A percentile compares a stretch with the other conserved stretches of the same genome.
Conservation (phyloP, 2,888 invertebrate genomes). For the Lepidochitona cinerea region DNA sequence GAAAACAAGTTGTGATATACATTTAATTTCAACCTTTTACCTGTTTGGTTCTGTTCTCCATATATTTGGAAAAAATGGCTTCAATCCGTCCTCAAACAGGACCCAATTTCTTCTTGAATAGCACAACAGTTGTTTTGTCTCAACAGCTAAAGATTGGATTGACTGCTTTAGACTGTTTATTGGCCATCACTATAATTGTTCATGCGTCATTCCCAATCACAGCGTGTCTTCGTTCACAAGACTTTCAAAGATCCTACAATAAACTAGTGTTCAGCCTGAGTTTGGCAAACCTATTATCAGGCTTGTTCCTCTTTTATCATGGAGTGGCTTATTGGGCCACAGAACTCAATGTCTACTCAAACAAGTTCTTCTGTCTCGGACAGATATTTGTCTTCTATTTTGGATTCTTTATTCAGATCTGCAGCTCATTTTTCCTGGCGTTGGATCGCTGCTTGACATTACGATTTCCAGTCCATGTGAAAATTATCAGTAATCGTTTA, state of each 20-base stretch:
- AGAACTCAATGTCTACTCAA: background rate
- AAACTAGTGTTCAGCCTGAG: background rate
- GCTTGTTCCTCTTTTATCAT: background rate
- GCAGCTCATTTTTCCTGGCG: background rate
- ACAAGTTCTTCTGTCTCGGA: conserved; percentile 4
- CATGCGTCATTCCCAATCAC: background rate
- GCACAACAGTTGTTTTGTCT: background rate
- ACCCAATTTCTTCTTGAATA: background rate
- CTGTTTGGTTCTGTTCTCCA: no score
- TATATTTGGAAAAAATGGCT: background rate
- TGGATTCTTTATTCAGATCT: background rate
- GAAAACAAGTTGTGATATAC: no score
- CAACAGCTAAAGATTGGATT: background rate
- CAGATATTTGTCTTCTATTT: background rate
- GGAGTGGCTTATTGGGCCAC: background rate
- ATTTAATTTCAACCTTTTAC: no score
- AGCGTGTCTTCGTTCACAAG: background rate
- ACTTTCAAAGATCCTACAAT: background rate
- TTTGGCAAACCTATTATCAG: background rate
- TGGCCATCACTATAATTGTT: background rate
- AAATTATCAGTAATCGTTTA: background rate
- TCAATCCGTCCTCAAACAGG: no score
- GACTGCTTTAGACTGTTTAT: background rate
- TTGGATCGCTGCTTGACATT: background rate
- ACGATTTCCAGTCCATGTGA: background rate